Evolutionary conservation across 2,113 vertebrate species (phyloP), one percentile per base, ranked within the genome.

Genomic region (Poecile atricapillus): DNA sequence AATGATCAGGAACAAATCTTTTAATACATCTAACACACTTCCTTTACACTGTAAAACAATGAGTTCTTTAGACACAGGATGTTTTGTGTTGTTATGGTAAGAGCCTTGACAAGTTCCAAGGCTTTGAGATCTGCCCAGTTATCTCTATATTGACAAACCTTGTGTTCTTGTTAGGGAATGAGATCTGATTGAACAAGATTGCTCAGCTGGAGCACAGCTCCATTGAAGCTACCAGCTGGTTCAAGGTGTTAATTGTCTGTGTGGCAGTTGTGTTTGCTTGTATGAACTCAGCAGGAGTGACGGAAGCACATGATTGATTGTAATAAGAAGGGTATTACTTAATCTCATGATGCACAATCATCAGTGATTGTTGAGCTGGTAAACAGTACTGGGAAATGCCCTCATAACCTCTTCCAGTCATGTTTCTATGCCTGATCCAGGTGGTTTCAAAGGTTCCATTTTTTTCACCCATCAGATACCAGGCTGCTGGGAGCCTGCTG

Each of bases 131-230:
- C 46, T 65, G 17, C 46, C 22, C 1, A 2, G 63, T 76, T 91
- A 59, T 53, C 31, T 62, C 55, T 79, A 11, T 69, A 43, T 76
- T 89, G 83, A 80, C 1, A 7, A 83, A 71, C 46, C 41, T 73
- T n/a, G 10, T 94, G 64, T 77, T 85, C 81, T 68, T 23, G 4
- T 94, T 94, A 89, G 46, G 47, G 55, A 69, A 44, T 76, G 89
- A 79, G 55, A 50, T 83, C 58, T 79, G 75, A 85, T 83, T 87
- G 85, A 94, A 91, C 5, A 2, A 91, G 90, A 92, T 85, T 88
- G 84, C 58, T 84, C 46, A 73, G 81, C 75, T 87, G 92, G 67
- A 85, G 41, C 53, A 23, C 53, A 65, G 59, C 44, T 89, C 53
- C 63, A 21, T 31, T 50, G 78, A 79, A 95, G 77, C 53, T 75